Conservation (phyloP, 2,888 invertebrate genomes). For the Athalia rosae region DNA sequence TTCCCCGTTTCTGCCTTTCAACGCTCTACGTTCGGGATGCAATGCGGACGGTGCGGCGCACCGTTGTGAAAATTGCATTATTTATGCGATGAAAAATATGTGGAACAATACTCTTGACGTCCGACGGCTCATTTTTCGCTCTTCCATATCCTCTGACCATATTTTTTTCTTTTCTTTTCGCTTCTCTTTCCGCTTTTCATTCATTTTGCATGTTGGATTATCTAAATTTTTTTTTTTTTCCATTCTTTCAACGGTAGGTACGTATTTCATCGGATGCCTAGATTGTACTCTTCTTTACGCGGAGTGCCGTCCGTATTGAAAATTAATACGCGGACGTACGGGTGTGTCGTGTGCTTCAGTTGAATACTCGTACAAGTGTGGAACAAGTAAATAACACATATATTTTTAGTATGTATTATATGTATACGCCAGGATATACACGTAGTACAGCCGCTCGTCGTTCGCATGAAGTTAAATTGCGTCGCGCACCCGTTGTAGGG, state of each 20-base stretch:
- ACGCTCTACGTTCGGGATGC: neutral
- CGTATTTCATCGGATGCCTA: too few species aligned
- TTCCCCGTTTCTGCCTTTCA: slow-evolving; percentile 12
- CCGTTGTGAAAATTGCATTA: slow-evolving; percentile 31
- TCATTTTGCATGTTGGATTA: too few species aligned
- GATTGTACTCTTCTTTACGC: too few species aligned
- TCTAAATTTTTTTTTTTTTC: too few species aligned
- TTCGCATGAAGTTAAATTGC: slow-evolving; percentile 33
- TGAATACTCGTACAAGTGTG: too few species aligned
- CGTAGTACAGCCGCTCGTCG: slow-evolving; percentile 18
- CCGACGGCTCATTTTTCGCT: neutral
- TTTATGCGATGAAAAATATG: slow-evolving; percentile 19
- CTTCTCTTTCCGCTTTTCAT: too few species aligned
- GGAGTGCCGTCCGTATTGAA: too few species aligned
- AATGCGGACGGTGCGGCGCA: neutral
- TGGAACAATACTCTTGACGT: neutral
- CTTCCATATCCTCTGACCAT: neutral
- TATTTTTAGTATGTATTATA: neutral
- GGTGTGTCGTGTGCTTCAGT: too few species aligned
- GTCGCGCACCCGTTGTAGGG: slow-evolving; percentile 6
- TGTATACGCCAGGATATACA: neutral
- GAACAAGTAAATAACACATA: neutral
- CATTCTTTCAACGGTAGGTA: too few species aligned
- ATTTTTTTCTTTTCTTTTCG: neutral
- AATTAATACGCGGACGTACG: too few species aligned